Percentiles rank a stretch among this genome's conserved stretches.
Evolutionary conservation across 2,113 vertebrate genomes (phyloP).

Genomic region (Mionectes macconnelli): DNA sequence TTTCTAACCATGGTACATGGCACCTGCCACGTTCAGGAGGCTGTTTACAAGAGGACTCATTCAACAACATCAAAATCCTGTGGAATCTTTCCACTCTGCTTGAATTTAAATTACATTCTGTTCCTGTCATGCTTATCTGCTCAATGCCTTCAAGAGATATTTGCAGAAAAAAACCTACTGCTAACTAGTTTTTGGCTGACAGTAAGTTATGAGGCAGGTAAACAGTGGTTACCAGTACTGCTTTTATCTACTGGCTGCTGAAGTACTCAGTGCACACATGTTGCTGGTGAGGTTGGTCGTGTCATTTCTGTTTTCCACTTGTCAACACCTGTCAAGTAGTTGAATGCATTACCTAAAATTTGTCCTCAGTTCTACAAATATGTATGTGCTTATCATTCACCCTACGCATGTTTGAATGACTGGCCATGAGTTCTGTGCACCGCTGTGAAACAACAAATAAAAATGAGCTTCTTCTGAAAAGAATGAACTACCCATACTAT

Average conservation of each 20-base stretch:
- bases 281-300: background rate
- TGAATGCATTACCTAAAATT: background rate
- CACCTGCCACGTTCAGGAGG: background rate
- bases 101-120: background rate
- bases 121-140: background rate
- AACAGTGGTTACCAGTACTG: background rate
- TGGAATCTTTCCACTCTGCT: background rate
- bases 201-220: background rate
- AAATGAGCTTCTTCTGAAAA: background rate
- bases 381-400: background rate
- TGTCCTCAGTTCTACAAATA: background rate
- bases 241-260: background rate
- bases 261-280: background rate
- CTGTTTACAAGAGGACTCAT: background rate
- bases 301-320: background rate
- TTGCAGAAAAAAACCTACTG: background rate
- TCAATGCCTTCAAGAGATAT: background rate
- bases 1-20: background rate
- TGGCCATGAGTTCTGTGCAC: background rate
- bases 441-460: background rate
- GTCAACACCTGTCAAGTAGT: background rate
- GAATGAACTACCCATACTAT: background rate
- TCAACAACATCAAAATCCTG: background rate
- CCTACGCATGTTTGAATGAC: background rate
- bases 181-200: background rate